Percentiles rank a stretch among this genome's conserved stretches.
Conservation (phyloP, 2,113 vertebrate genomes). For the Platycercus adscitus region DNA sequence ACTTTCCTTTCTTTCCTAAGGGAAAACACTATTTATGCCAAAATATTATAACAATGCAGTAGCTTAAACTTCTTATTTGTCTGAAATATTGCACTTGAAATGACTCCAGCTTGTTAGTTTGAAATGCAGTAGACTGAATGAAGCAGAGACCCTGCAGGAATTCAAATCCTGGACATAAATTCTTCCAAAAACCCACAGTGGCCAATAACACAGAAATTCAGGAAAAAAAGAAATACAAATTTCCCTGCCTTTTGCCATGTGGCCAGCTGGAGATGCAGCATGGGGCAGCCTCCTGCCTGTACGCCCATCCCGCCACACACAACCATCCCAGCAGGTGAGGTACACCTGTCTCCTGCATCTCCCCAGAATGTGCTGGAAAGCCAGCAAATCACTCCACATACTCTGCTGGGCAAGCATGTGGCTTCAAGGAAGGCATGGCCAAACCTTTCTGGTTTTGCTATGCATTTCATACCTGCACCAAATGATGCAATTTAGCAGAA, state of each 20-base stretch:
- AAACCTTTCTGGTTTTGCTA: no score
- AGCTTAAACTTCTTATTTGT: neutral
- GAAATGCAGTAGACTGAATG: neutral
- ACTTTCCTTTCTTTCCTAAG: no score
- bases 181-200: neutral
- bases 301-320: neutral
- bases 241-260: neutral
- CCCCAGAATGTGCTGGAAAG: no score
- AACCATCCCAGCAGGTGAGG: neutral
- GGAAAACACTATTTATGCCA: neutral
- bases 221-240: no score
- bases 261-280: no score
- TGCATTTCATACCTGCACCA: accelerated
- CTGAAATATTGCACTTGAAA: neutral
- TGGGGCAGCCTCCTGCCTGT: neutral
- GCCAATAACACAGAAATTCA: neutral
- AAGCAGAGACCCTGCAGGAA: neutral
- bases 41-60: neutral
- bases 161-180: neutral
- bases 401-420: accelerated
- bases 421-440: accelerated
- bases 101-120: neutral
- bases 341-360: accelerated
- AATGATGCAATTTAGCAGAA: accelerated
- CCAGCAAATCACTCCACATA: accelerated